These are phyloP conservation scores for Thunnus thynnus DNA, from an alignment of 2,113 vertebrate species.

Conservation along the genomic window DNA sequence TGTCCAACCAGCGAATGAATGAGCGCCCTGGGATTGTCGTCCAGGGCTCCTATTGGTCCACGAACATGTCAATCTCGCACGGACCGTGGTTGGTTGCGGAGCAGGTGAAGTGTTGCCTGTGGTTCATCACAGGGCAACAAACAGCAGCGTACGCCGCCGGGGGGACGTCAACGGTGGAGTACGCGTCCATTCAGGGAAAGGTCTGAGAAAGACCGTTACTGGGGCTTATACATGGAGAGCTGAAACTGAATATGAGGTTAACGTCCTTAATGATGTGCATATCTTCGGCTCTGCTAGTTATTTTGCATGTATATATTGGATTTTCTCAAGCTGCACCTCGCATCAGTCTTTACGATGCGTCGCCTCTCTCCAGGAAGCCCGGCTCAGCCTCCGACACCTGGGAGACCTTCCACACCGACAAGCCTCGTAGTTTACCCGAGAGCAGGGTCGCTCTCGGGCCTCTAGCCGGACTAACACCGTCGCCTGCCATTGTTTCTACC, in stretches of 20 bases:
- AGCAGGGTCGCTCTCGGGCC: conserved; percentile 53
- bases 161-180: conserved; percentile 80
- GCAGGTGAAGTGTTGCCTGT: conserved; percentile 74
- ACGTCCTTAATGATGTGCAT: conserved; percentile 84
- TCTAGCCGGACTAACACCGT: conserved; percentile 33
- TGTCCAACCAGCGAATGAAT: conserved; percentile 16
- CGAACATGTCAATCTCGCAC: not conserved
- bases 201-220: conserved; percentile 79
- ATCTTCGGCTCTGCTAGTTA: conserved; percentile 72
- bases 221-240: conserved; percentile 85
- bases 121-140: conserved; percentile 70
- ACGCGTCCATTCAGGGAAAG: conserved; percentile 76
- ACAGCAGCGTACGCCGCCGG: conserved; percentile 65
- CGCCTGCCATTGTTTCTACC: conserved; percentile 57
- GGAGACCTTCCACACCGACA: conserved; percentile 56
- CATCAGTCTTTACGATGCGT: conserved; percentile 78
- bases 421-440: conserved; percentile 62
- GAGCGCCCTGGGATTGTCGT: not conserved
- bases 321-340: conserved; percentile 80
- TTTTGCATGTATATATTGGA: conserved; percentile 77
- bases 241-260: conserved; percentile 78
- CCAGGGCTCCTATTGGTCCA: conserved; percentile 64
- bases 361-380: conserved; percentile 71
- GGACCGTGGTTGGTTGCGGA: conserved; percentile 66
- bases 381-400: conserved; percentile 71